Conservation (phyloP, 2,888 invertebrate genomes). For the Plagodis pulveraria region DNA sequence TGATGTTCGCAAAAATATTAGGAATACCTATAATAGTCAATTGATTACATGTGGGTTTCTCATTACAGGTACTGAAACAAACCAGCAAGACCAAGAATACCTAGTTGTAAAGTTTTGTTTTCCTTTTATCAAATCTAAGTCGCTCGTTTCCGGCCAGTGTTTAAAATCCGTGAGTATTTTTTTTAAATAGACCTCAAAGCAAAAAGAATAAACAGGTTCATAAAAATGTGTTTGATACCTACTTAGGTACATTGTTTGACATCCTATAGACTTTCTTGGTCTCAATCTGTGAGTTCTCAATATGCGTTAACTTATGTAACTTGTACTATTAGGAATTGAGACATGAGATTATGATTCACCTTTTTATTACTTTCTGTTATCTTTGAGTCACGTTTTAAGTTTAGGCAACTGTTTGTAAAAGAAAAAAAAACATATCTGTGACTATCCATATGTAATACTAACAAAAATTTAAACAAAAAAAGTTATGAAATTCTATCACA, state of each 20-base stretch:
- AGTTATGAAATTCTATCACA: no score
- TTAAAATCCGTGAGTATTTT: slow-evolving; percentile 15
- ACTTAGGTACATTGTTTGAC: neutral
- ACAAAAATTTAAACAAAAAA: no score
- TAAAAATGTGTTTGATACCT: slow-evolving; percentile 6
- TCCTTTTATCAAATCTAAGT: slow-evolving; percentile 1
- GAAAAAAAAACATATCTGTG: no score
- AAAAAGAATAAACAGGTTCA: neutral
- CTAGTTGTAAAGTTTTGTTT: neutral
- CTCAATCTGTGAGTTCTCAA: slow-evolving; percentile 1
- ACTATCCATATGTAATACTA: no score
- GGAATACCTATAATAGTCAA: no score
- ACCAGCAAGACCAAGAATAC: neutral
- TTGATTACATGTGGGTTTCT: no score
- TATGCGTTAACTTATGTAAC: slow-evolving; percentile 8
- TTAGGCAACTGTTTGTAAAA: no score
- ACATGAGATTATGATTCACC: slow-evolving; percentile 6
- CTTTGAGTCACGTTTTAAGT: slow-evolving; percentile 2
- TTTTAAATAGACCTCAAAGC: neutral
- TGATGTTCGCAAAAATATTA: no score
- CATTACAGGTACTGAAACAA: slow-evolving; percentile 19
- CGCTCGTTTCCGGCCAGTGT: slow-evolving; percentile 12
- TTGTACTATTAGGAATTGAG: slow-evolving; percentile 2
- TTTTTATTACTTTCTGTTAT: neutral
- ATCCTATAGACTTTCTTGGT: slow-evolving; percentile 9